phyloP scores from a whole-genome alignment of 2,113 vertebrate species.

The Pseudolaguvia tuberculata region DNA sequence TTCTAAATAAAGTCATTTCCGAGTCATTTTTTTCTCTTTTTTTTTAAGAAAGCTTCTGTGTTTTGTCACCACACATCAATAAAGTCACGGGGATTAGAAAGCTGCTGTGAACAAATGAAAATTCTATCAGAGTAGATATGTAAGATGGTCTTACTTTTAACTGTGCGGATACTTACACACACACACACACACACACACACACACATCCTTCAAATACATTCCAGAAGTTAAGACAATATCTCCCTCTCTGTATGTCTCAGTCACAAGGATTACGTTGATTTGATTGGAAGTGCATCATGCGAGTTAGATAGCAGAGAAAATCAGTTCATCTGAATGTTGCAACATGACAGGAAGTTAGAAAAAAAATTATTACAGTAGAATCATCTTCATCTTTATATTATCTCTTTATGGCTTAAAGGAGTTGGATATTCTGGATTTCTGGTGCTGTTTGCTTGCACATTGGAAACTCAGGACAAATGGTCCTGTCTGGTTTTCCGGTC shows the following conservation, averaged over 20 bases:
- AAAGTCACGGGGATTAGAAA: neutral
- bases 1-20: neutral
- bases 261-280: no score
- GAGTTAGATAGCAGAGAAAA: no score
- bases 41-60: neutral
- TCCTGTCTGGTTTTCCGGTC: neutral
- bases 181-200: neutral
- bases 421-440: neutral
- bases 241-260: no score
- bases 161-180: neutral
- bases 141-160: neutral
- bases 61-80: neutral
- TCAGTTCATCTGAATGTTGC: no score
- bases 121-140: neutral
- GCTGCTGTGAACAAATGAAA: neutral
- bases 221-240: neutral
- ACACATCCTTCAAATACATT: neutral
- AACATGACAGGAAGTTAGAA: no score
- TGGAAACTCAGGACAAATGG: no score
- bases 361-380: neutral
- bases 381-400: neutral
- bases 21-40: no score
- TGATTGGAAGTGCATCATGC: no score
- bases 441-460: neutral
- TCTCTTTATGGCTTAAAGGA: slow-evolving; percentile 7